These are phyloP conservation scores for Anas platyrhynchos DNA, from an alignment of 2,113 vertebrate genomes.

Conservation along the genomic window DNA sequence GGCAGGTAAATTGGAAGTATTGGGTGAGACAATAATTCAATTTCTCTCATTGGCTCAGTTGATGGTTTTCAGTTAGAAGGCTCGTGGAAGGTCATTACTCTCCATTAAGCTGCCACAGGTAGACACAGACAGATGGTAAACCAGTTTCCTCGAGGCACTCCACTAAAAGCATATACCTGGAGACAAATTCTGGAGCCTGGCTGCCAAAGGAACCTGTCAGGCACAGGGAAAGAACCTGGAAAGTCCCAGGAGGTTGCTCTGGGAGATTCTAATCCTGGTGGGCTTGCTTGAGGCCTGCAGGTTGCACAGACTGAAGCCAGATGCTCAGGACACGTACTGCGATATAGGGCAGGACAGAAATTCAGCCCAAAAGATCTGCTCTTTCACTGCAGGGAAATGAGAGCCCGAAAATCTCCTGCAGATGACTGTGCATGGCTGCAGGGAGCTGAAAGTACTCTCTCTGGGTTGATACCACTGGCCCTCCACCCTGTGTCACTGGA, in stretches of 20 bases:
- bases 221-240: background rate
- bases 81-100: constrained; percentile 28
- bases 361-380: background rate
- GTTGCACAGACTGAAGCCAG: background rate
- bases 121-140: constrained; percentile 23
- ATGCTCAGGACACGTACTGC: rapidly evolving
- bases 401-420: background rate
- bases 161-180: background rate
- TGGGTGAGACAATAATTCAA: constrained; percentile 18
- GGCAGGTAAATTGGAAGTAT: constrained; percentile 10
- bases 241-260: background rate
- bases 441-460: background rate
- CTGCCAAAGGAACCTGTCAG: background rate
- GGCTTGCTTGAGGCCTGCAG: background rate
- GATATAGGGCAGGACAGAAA: background rate
- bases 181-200: background rate
- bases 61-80: constrained; percentile 41
- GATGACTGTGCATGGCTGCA: background rate
- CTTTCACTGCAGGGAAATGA: background rate
- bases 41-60: constrained; percentile 29
- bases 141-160: background rate
- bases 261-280: background rate
- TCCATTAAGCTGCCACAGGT: constrained; percentile 34
- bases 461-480: rapidly evolving
- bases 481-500: background rate